Conservation (phyloP, 2,888 invertebrate species). For the Bombylius major region DNA sequence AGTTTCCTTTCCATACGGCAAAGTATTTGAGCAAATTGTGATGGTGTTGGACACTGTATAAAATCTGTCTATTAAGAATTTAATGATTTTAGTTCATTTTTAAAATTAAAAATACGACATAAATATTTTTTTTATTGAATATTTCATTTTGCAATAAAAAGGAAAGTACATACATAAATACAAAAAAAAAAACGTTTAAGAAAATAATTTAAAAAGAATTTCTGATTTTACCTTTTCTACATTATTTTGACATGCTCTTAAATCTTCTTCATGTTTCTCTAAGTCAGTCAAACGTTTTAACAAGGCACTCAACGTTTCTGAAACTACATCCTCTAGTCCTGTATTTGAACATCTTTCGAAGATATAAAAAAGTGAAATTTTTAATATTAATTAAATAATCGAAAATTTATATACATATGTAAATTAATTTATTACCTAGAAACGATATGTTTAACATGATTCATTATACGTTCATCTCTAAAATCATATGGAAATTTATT, state of each 20-base stretch:
- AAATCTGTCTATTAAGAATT: constrained; percentile 18
- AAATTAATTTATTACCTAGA: constrained; percentile 23
- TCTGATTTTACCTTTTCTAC: constrained; percentile 25
- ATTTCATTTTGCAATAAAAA: background rate
- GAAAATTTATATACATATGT: background rate
- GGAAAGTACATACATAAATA: background rate
- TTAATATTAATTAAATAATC: background rate
- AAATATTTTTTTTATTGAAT: background rate
- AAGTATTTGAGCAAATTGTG: constrained; percentile 35
- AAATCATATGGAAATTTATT: constrained; percentile 36
- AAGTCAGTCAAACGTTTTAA: constrained; percentile 38
- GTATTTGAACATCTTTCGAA: constrained; percentile 33
- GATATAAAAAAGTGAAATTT: background rate
- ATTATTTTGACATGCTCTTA: constrained; percentile 34
- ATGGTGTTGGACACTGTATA: constrained; percentile 31
- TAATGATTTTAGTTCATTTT: constrained; percentile 1
- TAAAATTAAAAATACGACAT: background rate
- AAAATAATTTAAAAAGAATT: background rate
- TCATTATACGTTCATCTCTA: constrained; percentile 38
- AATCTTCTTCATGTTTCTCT: constrained; percentile 36
- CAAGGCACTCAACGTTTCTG: constrained; percentile 39
- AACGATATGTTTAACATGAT: constrained; percentile 39
- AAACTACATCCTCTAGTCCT: constrained; percentile 34
- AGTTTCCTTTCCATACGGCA: constrained; percentile 35
- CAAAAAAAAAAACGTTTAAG: background rate